Evolutionary conservation across 2,888 invertebrate species (phyloP).

Genomic region (Nebria salina): DNA sequence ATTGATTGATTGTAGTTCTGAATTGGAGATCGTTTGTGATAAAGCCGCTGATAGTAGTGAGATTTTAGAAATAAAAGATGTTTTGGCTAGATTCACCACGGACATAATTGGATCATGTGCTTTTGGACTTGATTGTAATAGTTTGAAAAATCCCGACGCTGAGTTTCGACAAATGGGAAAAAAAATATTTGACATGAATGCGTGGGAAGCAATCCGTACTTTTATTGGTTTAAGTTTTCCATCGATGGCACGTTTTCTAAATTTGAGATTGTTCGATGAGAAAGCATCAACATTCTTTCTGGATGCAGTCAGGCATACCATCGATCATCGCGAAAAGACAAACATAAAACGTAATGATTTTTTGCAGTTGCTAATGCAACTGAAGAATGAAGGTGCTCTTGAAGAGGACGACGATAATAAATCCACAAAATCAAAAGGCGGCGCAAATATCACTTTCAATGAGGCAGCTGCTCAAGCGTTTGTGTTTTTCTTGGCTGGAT

Average conservation of each 20-base stretch:
- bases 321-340: constrained; percentile 39
- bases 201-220: constrained; percentile 25
- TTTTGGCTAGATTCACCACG: constrained; percentile 33
- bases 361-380: constrained; percentile 40
- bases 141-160: constrained; percentile 36
- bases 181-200: constrained; percentile 21
- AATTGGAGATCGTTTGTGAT: constrained; percentile 25
- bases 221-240: constrained; percentile 32
- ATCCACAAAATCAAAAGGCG: constrained; percentile 10
- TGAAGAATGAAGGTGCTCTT: constrained; percentile 31
- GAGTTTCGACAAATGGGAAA: constrained; percentile 39
- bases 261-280: constrained; percentile 26
- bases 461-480: constrained; percentile 47
- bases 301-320: constrained; percentile 31
- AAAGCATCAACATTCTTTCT: constrained; percentile 33
- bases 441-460: constrained; percentile 37
- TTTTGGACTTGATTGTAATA: constrained; percentile 40
- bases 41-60: constrained; percentile 21
- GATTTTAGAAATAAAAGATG: constrained; percentile 38
- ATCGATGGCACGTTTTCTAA: constrained; percentile 1
- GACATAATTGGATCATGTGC: constrained; percentile 41
- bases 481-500: constrained; percentile 46
- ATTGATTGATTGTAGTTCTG: constrained; percentile 35
- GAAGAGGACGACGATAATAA: constrained; percentile 20
- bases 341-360: constrained; percentile 43